These are phyloP conservation scores for Platichthys flesus DNA, from an alignment of 2,113 vertebrate genomes.

Conservation along the genomic window DNA sequence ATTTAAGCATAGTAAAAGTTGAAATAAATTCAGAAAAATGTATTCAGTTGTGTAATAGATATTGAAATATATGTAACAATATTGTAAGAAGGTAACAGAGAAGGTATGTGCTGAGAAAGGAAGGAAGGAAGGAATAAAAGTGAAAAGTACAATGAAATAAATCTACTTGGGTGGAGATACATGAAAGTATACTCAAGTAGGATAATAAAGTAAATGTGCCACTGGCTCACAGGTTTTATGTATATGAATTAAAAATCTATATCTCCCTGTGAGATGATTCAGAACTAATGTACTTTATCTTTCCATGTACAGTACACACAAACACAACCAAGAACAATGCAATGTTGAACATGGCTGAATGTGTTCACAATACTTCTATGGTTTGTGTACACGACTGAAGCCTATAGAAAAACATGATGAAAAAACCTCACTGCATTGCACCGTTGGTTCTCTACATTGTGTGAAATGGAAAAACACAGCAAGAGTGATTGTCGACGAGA, in stretches of 20 bases:
- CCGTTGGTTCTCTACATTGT: conserved; percentile 1
- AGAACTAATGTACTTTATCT: background rate
- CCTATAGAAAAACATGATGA: conserved; percentile 1
- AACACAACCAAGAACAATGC: background rate
- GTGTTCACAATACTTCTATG: conserved; percentile 4
- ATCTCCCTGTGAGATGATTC: conserved; percentile 12
- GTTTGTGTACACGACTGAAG: background rate
- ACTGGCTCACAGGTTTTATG: too few species aligned
- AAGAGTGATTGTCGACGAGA: conserved; percentile 19
- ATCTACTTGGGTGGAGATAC: too few species aligned
- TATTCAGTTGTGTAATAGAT: too few species aligned
- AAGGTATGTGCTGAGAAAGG: too few species aligned
- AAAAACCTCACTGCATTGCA: conserved; percentile 18
- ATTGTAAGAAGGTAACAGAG: background rate
- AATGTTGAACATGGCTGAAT: conserved; percentile 10
- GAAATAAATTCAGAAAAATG: too few species aligned
- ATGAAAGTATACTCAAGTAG: too few species aligned
- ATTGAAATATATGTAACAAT: too few species aligned
- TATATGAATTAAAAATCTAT: too few species aligned
- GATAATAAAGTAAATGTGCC: too few species aligned
- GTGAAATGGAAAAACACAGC: conserved; percentile 29
- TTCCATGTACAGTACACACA: conserved; percentile 3
- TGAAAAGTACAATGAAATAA: too few species aligned
- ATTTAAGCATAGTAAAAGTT: background rate
- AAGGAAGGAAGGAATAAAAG: too few species aligned